Percentiles rank a stretch among this genome's conserved stretches.
Conservation (phyloP, 2,113 vertebrate genomes). For the Perccottus glenii region DNA sequence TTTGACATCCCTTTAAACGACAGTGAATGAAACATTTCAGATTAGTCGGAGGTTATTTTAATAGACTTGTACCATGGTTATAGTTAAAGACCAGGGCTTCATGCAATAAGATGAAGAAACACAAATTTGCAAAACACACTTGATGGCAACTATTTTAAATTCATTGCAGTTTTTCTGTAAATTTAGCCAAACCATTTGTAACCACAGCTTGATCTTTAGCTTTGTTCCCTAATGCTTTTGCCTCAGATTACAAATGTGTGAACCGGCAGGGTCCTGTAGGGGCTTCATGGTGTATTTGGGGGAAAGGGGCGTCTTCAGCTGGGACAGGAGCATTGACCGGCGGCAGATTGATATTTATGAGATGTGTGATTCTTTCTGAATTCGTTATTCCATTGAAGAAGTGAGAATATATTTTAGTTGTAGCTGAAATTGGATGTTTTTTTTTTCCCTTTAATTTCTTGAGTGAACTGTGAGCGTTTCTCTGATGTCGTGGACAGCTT, state of each 20-base stretch:
- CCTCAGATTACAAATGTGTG: neutral
- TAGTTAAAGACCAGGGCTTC: too few relatives aligned
- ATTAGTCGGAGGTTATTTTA: too few relatives aligned
- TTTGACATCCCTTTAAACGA: too few relatives aligned
- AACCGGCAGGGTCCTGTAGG: neutral
- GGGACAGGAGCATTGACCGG: neutral
- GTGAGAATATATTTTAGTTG: slow-evolving; percentile 57
- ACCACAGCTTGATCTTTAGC: too few relatives aligned
- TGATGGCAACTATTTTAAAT: neutral
- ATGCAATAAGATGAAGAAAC: too few relatives aligned
- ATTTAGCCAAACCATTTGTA: too few relatives aligned
- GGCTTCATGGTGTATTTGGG: neutral
- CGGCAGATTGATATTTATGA: slow-evolving; percentile 51
- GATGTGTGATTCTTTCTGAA: slow-evolving; percentile 43
- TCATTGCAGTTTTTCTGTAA: too few relatives aligned
- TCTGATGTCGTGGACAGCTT: slow-evolving; percentile 57
- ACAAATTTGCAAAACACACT: neutral
- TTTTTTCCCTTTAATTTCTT: slow-evolving; percentile 9
- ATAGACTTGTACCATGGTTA: too few relatives aligned
- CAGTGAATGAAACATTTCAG: too few relatives aligned
- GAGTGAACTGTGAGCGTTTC: slow-evolving; percentile 43
- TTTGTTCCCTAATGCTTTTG: too few relatives aligned
- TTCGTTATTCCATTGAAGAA: slow-evolving; percentile 50
- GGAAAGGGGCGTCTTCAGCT: slow-evolving; percentile 11
- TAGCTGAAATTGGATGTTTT: slow-evolving; percentile 48